Conservation (phyloP, 2,797 vertebrate species). For the Molothrus aeneus region DNA sequence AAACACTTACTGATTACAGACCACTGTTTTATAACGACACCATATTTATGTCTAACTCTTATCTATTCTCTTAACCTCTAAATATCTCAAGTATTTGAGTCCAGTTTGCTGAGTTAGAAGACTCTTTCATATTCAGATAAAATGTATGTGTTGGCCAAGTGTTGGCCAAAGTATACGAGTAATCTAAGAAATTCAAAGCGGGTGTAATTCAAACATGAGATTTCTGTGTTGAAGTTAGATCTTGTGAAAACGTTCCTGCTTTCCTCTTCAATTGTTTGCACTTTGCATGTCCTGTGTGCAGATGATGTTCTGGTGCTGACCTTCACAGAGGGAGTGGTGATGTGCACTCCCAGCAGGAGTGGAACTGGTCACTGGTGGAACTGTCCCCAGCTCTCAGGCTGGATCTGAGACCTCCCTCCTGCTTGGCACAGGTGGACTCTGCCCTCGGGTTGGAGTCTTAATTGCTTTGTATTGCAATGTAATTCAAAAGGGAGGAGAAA, state of each 20-base stretch:
- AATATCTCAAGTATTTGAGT: background rate
- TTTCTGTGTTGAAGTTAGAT: background rate
- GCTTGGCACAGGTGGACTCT: background rate
- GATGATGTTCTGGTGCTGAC: background rate
- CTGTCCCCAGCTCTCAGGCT: background rate
- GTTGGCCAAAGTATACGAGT: background rate
- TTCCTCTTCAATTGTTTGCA: background rate
- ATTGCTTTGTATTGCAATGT: background rate
- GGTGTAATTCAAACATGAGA: background rate
- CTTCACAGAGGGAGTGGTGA: background rate
- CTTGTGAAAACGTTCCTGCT: background rate
- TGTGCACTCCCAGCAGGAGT: background rate
- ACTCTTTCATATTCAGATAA: background rate
- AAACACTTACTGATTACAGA: background rate
- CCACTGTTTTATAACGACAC: background rate
- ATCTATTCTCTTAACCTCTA: background rate
- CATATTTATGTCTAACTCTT: background rate
- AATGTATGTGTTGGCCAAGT: background rate
- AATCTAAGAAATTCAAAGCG: background rate
- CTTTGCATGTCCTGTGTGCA: background rate
- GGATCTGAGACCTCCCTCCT: background rate
- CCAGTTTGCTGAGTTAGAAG: background rate
- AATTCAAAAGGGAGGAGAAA: background rate
- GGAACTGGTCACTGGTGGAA: background rate
- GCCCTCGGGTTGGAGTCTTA: fast-evolving